phyloP scores from a whole-genome alignment of 2,797 vertebrate genomes.

The Otus scops region DNA sequence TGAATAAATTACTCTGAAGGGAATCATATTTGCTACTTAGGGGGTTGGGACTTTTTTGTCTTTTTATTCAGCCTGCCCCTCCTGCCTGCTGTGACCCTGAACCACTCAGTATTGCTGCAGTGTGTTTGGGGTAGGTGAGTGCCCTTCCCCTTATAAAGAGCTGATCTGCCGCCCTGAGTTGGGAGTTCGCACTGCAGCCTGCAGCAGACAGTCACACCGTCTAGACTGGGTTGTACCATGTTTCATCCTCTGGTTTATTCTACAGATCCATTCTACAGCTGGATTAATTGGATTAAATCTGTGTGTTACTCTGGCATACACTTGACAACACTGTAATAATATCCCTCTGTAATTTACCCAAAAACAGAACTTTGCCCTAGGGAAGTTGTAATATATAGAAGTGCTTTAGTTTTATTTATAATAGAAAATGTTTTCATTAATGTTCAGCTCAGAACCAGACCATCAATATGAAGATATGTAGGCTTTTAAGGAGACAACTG shows the following conservation, averaged over 20 bases:
- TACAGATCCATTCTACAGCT: not conserved
- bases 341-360: not conserved
- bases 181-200: not conserved
- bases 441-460: not conserved
- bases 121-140: not conserved
- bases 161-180: not conserved
- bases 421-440: slow-evolving; percentile 3
- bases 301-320: not conserved
- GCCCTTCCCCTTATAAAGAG: not conserved
- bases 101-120: rapidly evolving
- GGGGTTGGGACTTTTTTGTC: not conserved
- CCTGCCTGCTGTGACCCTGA: not conserved
- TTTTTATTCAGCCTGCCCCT: not conserved
- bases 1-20: not conserved
- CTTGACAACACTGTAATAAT: not conserved
- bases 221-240: not conserved
- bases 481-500: not conserved
- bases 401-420: not conserved
- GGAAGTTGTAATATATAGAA: not conserved
- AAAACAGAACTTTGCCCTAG: not conserved
- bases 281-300: not conserved
- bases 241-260: not conserved
- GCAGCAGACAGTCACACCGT: rapidly evolving
- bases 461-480: not conserved
- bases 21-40: not conserved